Base-by-base conservation (phyloP, 2,113 vertebrate species). In the Pyrgilauda ruficollis region DNA sequence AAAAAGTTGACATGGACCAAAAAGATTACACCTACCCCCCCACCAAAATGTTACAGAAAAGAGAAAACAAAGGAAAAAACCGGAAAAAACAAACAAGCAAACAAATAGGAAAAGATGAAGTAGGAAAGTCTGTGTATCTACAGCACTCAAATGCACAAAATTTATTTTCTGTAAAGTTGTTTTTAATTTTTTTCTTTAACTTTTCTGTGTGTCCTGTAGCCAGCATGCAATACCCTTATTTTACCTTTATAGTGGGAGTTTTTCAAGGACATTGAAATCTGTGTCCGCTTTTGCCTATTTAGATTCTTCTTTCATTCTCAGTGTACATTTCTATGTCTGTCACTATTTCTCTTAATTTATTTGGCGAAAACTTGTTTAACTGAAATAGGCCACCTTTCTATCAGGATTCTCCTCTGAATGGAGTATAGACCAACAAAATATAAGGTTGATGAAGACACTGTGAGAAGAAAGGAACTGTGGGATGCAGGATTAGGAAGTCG, bases 401-500 rank as follows among this genome's bases (percentile, higher is more conserved):
- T 37, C 17, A 70, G 24, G 41, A 7, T 15, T 90, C 2, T 73
- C 15, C 39, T 70, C 39, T 50, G 39, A 39, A 67, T 31, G 6
- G 22, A 10, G 1, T 22, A 47, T 4, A 75, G 6, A 27, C 3
- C 5, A 3, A 53, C 44, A 87, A 63, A 80, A 21, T 13, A 20
- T 16, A 28, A 46, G 5, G 10, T 2, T 37, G 13, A 37, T 76
- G 35, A 80, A 63, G 37, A 72, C 8, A 28, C 7, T 39, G 2
- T 18, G 22, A 70, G 6, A 22, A 70, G 21, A 74, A 73, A 68
- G 5, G 9, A 66, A 6, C 2, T 18, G 21, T 33, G 19, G 5
- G 14, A 43, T 26, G 7, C 8, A 56, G 30, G 13, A 61, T 7
- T 9, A 55, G 7, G 9, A 8, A 2, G 6, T n/a, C 0, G 0